Evolutionary conservation across 30 jellyfish, hydroid and myxozoan genomes (phyloP).

Genomic region (Chironex yamaguchii): DNA sequence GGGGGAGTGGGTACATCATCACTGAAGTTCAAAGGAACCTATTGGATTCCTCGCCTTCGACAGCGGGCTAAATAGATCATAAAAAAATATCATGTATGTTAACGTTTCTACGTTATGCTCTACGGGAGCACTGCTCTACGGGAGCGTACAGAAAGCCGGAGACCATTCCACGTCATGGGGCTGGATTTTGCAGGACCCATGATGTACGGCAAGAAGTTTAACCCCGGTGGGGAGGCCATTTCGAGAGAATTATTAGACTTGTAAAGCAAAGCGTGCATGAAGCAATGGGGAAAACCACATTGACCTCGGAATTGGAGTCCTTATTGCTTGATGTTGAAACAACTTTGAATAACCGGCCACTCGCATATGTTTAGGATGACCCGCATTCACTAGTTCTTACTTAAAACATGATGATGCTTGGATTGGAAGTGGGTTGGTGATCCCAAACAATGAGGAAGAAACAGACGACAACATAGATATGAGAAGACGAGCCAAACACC

Average conservation of each 20-base stretch:
- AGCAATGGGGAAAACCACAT: conserved; percentile 27
- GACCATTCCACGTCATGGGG: conserved; percentile 50
- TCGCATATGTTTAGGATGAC: conserved; percentile 37
- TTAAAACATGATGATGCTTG: conserved; percentile 49
- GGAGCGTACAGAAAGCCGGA: conserved; percentile 28
- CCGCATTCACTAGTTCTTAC: conserved; percentile 40
- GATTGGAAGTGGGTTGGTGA: not conserved
- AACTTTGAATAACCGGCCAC: conserved; percentile 55
- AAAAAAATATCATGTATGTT: conserved; percentile 47
- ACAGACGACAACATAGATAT: conserved; percentile 2
- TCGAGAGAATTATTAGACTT: conserved; percentile 53
- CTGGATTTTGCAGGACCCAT: conserved; percentile 60
- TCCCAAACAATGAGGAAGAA: too few species aligned
- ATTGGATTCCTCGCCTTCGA: conserved; percentile 60
- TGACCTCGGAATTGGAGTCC: conserved; percentile 23
- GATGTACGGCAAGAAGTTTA: conserved; percentile 4
- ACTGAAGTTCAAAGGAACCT: not conserved
- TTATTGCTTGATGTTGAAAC: conserved; percentile 31
- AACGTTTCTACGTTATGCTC: conserved; percentile 38
- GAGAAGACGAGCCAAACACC: conserved; percentile 22
- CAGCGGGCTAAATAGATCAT: conserved; percentile 26
- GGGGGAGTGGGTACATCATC: conserved; percentile 60
- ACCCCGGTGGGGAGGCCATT: conserved; percentile 77
- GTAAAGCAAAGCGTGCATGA: conserved; percentile 38
- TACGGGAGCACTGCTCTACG: conserved; percentile 11